Conservation (phyloP, 2,888 invertebrate genomes). For the Aspidiotus rigidus region DNA sequence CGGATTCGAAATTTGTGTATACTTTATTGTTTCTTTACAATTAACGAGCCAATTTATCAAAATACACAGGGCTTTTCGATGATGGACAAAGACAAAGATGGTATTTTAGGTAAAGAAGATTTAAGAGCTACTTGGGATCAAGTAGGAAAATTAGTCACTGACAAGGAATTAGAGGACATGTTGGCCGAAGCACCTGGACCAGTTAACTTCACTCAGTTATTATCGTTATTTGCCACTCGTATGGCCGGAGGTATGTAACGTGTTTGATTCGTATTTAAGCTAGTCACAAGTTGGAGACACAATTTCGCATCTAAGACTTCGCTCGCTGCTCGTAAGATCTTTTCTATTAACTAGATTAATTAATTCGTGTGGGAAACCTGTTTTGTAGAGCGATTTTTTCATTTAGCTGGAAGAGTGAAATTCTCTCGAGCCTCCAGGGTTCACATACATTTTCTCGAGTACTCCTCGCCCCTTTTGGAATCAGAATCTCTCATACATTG, state of each 20-base stretch:
- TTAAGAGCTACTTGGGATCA: constrained; percentile 85
- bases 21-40: not conserved
- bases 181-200: constrained; percentile 78
- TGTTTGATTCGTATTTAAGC: not conserved
- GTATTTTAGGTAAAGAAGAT: constrained; percentile 75
- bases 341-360: too few species aligned
- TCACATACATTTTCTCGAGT: too few species aligned
- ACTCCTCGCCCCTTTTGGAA: too few species aligned
- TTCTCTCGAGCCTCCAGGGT: too few species aligned
- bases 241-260: constrained; percentile 63
- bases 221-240: constrained; percentile 82
- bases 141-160: constrained; percentile 77
- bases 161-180: constrained; percentile 87
- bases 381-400: too few species aligned
- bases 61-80: constrained; percentile 75
- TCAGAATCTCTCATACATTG: too few species aligned
- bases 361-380: too few species aligned
- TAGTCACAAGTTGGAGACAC: not conserved
- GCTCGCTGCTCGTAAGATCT: not conserved
- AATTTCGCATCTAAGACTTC: not conserved
- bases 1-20: too few species aligned
- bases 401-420: too few species aligned
- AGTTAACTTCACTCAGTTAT: constrained; percentile 89
- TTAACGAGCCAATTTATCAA: not conserved
- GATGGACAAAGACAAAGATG: constrained; percentile 93